Conservation (phyloP, 2,888 invertebrate genomes). For the Salpingus planirostris region DNA sequence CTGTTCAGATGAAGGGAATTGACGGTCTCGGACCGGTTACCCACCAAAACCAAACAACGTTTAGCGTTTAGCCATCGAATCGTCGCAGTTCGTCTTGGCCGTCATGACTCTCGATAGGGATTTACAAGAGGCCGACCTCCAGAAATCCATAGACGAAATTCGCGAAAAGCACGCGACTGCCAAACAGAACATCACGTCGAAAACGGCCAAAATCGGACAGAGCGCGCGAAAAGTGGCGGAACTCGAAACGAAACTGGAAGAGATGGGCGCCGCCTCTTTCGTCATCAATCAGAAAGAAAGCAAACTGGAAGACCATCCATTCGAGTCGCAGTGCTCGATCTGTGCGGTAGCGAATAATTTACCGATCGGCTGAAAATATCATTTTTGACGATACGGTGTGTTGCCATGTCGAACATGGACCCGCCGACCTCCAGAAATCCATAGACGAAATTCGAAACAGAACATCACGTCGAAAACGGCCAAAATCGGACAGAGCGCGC, state of each 20-base stretch:
- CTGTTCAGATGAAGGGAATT: too few species aligned
- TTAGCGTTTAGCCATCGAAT: too few species aligned
- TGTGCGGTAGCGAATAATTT: too few species aligned
- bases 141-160: constrained; percentile 47
- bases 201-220: constrained; percentile 48
- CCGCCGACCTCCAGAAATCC: too few species aligned
- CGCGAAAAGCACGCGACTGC: constrained; percentile 51
- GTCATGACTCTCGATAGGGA: constrained; percentile 33
- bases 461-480: constrained; percentile 53
- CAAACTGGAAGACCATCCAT: constrained; percentile 46
- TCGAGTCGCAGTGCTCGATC: constrained; percentile 54
- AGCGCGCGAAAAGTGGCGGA: constrained; percentile 49
- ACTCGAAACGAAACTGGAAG: constrained; percentile 49
- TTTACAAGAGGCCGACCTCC: constrained; percentile 46
- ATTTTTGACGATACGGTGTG: too few species aligned
- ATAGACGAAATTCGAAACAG: constrained; percentile 55
- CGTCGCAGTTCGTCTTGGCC: too few species aligned
- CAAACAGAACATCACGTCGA: constrained; percentile 57
- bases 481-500: constrained; percentile 48
- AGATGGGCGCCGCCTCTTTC: constrained; percentile 51
- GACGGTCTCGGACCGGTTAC: too few species aligned
- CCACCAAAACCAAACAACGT: too few species aligned
- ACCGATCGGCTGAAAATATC: too few species aligned
- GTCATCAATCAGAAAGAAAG: constrained; percentile 48
- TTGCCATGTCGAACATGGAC: too few species aligned